These are phyloP conservation scores for Etheostoma nigrum DNA, from an alignment of 2,797 vertebrate species.

Conservation along the genomic window DNA sequence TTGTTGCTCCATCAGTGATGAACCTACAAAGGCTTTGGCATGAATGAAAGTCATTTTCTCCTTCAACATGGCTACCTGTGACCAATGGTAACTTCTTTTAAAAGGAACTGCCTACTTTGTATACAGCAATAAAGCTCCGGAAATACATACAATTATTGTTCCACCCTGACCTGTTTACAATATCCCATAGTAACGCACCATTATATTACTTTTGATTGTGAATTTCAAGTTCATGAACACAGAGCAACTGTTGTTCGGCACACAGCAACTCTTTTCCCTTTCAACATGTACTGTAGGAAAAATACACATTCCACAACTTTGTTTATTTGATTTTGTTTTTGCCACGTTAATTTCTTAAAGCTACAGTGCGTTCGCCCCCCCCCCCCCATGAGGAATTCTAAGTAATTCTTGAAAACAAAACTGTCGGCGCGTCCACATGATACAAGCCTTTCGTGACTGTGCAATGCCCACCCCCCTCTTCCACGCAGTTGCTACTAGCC, in stretches of 20 bases:
- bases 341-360: not conserved
- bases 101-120: not conserved
- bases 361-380: too few species aligned
- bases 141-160: not conserved
- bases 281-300: not conserved
- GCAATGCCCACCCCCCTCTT: too few species aligned
- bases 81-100: not conserved
- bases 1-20: not conserved
- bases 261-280: not conserved
- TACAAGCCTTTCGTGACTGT: too few species aligned
- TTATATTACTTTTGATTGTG: slow-evolving; percentile 5
- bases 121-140: not conserved
- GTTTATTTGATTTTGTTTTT: slow-evolving; percentile 14
- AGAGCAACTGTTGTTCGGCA: not conserved
- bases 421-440: too few species aligned
- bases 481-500: too few species aligned
- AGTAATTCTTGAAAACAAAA: too few species aligned
- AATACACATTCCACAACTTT: not conserved
- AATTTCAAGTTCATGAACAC: not conserved
- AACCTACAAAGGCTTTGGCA: not conserved
- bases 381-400: too few species aligned
- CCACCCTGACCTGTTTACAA: not conserved
- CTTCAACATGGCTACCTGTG: slow-evolving; percentile 1
- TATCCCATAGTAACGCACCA: not conserved
- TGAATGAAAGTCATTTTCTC: not conserved